Evolutionary conservation across 2,797 vertebrate genomes (phyloP), one percentile per base, ranked within the genome.

Genomic region (Pempheris klunzingeri): DNA sequence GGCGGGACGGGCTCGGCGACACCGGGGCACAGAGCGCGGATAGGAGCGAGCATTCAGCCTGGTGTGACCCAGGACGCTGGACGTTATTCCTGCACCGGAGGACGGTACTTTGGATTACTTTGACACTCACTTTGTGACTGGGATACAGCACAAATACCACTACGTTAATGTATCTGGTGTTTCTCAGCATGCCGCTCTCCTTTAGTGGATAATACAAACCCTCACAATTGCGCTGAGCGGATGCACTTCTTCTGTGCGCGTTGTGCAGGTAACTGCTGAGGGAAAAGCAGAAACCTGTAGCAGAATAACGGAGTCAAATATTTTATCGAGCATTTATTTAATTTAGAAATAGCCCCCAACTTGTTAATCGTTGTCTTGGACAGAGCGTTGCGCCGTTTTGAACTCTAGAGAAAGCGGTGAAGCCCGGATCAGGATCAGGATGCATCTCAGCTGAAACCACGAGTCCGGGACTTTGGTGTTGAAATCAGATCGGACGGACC

Each of bases 381-480:
- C 7, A 12, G 55, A 70, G 24, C 14, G 34, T 32, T 34, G 58
- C 17, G 13, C 14, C 38, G 13, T 58, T 46, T 36, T 57, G 18
- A 80, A 78, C 59, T 78, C 60, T n/a, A 17, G 59, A 43, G 14
- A 70, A 73, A 65, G 11, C 68, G 1, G 60, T 13, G 67, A 63
- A 71, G 28, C 34, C 32, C 13, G 18, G 58, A 62, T 28, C 49
- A 15, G 50, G 67, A 71, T 28, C 67, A 92, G 78, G 79, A 94
- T 94, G 93, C 77, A 5, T 41, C 63, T 64, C 85, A 88, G 90
- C 86, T 95, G 93, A 94, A 83, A 84, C 44, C 67, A 70, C 60
- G 47, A 69, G 74, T 61, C 24, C 44, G 4, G 85, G 74, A 83
- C 61, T 77, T 66, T 64, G 72, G 83, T 77, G 82, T 70, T 88